A percentile compares a stretch with the other conserved stretches of the same genome.
Conservation (phyloP, 2,113 vertebrate species). For the Tyto alba region DNA sequence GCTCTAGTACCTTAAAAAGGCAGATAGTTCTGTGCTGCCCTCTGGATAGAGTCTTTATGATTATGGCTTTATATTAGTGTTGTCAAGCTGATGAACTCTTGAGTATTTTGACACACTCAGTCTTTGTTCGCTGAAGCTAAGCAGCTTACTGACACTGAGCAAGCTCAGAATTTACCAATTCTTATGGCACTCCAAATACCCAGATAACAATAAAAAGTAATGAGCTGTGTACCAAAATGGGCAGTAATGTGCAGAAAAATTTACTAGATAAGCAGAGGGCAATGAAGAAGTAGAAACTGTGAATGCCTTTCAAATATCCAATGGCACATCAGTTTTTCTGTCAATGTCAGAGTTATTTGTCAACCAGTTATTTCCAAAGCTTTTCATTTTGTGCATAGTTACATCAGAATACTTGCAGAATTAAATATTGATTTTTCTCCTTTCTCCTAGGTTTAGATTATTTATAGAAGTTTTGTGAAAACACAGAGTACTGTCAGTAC, state of each 20-base stretch:
- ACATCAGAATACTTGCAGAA: background rate
- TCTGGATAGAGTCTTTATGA: background rate
- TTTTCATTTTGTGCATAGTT: background rate
- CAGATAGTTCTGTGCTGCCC: background rate
- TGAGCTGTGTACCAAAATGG: background rate
- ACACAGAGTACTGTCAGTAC: constrained; percentile 17
- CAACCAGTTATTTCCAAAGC: background rate
- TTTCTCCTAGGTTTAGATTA: background rate
- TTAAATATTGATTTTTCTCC: background rate
- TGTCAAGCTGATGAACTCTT: background rate
- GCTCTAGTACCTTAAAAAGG: background rate
- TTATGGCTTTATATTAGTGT: background rate
- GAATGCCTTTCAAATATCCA: background rate
- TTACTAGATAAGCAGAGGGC: background rate
- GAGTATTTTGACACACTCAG: background rate
- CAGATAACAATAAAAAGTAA: background rate
- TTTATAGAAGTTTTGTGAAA: constrained; percentile 28
- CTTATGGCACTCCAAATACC: background rate
- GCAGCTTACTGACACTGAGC: background rate
- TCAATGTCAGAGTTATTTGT: background rate
- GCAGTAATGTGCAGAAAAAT: background rate
- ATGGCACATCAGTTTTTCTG: background rate
- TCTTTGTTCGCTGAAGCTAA: background rate
- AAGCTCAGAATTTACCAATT: background rate
- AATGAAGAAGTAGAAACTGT: background rate